Evolutionary conservation across 2,797 vertebrate species (phyloP).

Genomic region (Notolepis coatsorum): DNA sequence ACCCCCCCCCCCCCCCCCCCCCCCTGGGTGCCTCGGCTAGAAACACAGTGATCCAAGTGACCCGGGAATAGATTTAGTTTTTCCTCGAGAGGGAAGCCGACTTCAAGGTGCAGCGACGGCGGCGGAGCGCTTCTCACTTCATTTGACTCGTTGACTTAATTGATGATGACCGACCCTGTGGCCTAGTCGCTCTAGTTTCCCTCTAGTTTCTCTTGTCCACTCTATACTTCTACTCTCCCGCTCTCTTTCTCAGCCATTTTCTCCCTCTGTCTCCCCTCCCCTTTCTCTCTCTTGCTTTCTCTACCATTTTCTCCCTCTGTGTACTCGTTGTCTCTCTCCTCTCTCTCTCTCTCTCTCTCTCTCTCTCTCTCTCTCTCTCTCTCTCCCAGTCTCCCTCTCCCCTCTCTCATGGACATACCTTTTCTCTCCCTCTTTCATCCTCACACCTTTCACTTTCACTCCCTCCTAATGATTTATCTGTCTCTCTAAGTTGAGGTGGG

Average conservation of each 20-base stretch:
- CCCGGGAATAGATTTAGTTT: conserved; percentile 65
- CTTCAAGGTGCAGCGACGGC: conserved; percentile 18
- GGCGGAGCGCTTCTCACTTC: background rate
- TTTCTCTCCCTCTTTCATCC: background rate
- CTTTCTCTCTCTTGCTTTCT: background rate
- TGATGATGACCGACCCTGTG: background rate
- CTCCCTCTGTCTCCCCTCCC: too few relatives aligned
- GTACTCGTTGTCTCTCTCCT: background rate
- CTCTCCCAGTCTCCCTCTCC: background rate
- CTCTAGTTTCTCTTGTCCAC: background rate
- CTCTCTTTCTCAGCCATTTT: too few relatives aligned
- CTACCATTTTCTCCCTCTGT: background rate
- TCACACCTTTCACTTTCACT: background rate
- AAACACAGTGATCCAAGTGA: conserved; percentile 83
- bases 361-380: background rate
- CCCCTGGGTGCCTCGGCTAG: conserved; percentile 83
- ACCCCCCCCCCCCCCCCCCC: too few relatives aligned
- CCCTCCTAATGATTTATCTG: too few relatives aligned
- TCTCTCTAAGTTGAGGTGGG: too few relatives aligned
- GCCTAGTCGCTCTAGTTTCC: background rate
- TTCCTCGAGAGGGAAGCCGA: conserved; percentile 28
- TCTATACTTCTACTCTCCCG: background rate
- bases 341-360: background rate
- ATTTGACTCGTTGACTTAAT: background rate
- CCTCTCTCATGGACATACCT: too few relatives aligned